phyloP scores from a whole-genome alignment of 2,113 vertebrate species.

The Hippocampus guttulatus region DNA sequence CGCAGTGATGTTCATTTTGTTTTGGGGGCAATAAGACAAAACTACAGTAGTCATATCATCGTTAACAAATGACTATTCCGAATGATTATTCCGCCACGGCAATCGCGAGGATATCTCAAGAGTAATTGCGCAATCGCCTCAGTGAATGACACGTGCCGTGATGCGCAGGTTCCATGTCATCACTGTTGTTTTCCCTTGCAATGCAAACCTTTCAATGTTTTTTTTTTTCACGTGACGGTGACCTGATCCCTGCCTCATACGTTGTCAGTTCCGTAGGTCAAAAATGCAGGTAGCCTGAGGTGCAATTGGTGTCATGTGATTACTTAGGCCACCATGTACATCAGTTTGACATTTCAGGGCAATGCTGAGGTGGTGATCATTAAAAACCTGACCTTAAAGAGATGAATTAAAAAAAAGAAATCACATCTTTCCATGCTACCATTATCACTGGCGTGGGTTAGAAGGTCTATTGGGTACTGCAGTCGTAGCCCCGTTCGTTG shows the following conservation, averaged over 20 bases:
- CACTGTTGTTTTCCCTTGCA: background rate
- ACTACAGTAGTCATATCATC: background rate
- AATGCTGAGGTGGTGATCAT: constrained; percentile 4
- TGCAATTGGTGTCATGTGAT: constrained; percentile 7
- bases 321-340: constrained; percentile 2
- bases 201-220: background rate
- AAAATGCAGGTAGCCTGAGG: background rate
- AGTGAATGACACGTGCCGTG: background rate
- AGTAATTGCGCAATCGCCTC: background rate
- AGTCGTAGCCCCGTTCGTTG: constrained; percentile 13
- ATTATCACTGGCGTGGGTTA: constrained; percentile 20
- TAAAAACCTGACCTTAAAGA: constrained; percentile 1
- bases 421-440: constrained; percentile 5
- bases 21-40: background rate
- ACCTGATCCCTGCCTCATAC: background rate
- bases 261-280: background rate
- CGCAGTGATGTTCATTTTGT: background rate
- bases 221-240: background rate
- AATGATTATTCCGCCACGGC: background rate
- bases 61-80: background rate
- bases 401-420: background rate
- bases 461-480: constrained; percentile 25
- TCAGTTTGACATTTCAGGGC: constrained; percentile 4
- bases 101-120: background rate
- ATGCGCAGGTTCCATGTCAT: no score